Evolutionary conservation across 2,888 invertebrate genomes (phyloP).

Genomic region (Stenolophus ochropezus): DNA sequence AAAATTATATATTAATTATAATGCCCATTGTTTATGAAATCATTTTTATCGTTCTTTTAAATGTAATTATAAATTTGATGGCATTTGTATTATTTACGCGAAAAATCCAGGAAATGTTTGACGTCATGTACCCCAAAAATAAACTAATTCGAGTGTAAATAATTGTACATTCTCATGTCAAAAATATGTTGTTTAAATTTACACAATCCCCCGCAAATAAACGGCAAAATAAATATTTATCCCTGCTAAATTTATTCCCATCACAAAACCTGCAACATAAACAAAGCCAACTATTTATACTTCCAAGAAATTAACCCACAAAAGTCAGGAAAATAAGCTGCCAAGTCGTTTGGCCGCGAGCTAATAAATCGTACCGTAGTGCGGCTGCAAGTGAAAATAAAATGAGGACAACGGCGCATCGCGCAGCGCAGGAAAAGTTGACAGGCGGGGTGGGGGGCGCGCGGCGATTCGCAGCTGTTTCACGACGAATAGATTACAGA

Average conservation of each 20-base stretch:
- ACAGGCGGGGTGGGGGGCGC: not conserved
- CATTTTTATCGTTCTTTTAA: too few relatives aligned
- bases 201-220: not conserved
- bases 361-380: conserved; percentile 15
- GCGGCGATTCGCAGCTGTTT: conserved; percentile 31
- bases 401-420: conserved; percentile 36
- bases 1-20: too few relatives aligned
- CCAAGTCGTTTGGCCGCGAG: conserved; percentile 6
- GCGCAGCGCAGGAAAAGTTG: not conserved
- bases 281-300: conserved; percentile 27
- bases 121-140: not conserved
- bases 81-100: too few relatives aligned
- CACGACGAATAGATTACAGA: conserved; percentile 40
- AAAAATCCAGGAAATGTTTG: too few relatives aligned
- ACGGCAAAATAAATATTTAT: conserved; percentile 19
- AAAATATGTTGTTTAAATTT: conserved; percentile 19
- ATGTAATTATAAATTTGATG: too few relatives aligned
- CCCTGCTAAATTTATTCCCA: not conserved
- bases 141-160: conserved; percentile 5
- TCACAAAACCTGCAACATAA: conserved; percentile 17
- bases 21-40: too few relatives aligned
- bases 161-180: not conserved
- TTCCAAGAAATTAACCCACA: conserved; percentile 35
- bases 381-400: conserved; percentile 36
- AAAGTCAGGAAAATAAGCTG: conserved; percentile 18